Evolutionary conservation across 2,888 invertebrate genomes (phyloP).

Genomic region (Habroteleia sp.): DNA sequence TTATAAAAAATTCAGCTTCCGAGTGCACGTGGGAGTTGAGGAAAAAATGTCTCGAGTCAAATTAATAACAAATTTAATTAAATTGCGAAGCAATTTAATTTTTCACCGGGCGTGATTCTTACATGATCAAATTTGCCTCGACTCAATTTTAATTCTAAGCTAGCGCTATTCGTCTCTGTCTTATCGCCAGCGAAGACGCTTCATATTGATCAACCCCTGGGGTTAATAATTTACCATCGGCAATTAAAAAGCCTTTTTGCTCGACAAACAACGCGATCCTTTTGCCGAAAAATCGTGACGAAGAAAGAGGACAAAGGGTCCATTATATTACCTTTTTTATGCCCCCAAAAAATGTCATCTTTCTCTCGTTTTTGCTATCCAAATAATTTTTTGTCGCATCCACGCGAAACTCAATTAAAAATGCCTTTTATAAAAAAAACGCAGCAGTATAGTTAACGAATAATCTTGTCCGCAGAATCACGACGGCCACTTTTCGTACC

Average conservation of each 20-base stretch:
- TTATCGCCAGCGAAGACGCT: slow-evolving; percentile 37
- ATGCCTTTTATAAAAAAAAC: slow-evolving; percentile 8
- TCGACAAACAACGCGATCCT: slow-evolving; percentile 22
- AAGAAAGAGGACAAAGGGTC: slow-evolving; percentile 23
- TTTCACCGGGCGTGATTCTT: slow-evolving; percentile 55
- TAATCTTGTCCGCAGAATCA: slow-evolving; percentile 40
- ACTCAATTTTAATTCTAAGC: slow-evolving; percentile 53
- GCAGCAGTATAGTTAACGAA: slow-evolving; percentile 24
- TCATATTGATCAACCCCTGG: slow-evolving; percentile 47
- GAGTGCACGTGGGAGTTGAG: neutral
- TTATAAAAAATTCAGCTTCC: slow-evolving; percentile 49
- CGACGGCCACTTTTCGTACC: slow-evolving; percentile 29
- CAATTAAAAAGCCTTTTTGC: slow-evolving; percentile 49
- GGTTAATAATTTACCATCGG: slow-evolving; percentile 49
- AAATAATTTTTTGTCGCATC: slow-evolving; percentile 11
- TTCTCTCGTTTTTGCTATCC: slow-evolving; percentile 1
- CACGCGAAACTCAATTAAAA: slow-evolving; percentile 30
- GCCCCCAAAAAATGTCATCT: slow-evolving; percentile 1
- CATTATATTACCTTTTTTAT: slow-evolving; percentile 18
- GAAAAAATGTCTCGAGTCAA: slow-evolving; percentile 51
- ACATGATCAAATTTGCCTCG: slow-evolving; percentile 57
- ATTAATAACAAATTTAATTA: slow-evolving; percentile 57
- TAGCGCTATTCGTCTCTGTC: slow-evolving; percentile 49
- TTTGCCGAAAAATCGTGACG: slow-evolving; percentile 5
- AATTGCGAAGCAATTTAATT: slow-evolving; percentile 43